These are phyloP conservation scores for Drosophila nigritarsus DNA, from an alignment of 2,888 invertebrate species.

Conservation along the genomic window DNA sequence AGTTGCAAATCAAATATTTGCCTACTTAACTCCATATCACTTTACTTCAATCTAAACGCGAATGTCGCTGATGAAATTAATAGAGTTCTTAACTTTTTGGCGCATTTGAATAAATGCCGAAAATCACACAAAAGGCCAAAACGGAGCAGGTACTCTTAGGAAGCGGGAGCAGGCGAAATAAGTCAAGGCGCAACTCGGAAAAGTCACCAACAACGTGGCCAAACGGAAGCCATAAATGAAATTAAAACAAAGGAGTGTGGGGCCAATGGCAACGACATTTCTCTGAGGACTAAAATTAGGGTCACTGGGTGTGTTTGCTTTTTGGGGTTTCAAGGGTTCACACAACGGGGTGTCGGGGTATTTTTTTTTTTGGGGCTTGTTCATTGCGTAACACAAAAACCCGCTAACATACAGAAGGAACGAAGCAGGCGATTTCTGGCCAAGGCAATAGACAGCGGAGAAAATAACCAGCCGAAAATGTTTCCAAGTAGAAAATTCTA, in stretches of 20 bases:
- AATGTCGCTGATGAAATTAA: slow-evolving; percentile 58
- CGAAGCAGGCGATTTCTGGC: slow-evolving; percentile 30
- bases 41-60: slow-evolving; percentile 23
- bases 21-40: background rate
- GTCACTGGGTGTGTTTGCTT: slow-evolving; percentile 83
- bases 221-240: slow-evolving; percentile 81
- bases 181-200: slow-evolving; percentile 52
- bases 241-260: slow-evolving; percentile 68
- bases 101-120: slow-evolving; percentile 54
- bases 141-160: slow-evolving; percentile 15
- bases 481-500: slow-evolving; percentile 68
- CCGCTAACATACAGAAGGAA: slow-evolving; percentile 56
- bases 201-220: slow-evolving; percentile 65
- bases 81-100: slow-evolving; percentile 62
- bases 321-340: slow-evolving; percentile 39
- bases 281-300: slow-evolving; percentile 82
- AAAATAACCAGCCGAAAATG: slow-evolving; percentile 51
- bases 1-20: background rate
- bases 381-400: slow-evolving; percentile 73
- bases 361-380: slow-evolving; percentile 6
- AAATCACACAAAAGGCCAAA: slow-evolving; percentile 61
- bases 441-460: slow-evolving; percentile 45
- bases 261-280: slow-evolving; percentile 65
- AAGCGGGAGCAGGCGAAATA: slow-evolving; percentile 36
- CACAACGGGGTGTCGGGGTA: background rate